Conservation (phyloP, 2,113 vertebrate species). For the Neoarius graeffei region DNA sequence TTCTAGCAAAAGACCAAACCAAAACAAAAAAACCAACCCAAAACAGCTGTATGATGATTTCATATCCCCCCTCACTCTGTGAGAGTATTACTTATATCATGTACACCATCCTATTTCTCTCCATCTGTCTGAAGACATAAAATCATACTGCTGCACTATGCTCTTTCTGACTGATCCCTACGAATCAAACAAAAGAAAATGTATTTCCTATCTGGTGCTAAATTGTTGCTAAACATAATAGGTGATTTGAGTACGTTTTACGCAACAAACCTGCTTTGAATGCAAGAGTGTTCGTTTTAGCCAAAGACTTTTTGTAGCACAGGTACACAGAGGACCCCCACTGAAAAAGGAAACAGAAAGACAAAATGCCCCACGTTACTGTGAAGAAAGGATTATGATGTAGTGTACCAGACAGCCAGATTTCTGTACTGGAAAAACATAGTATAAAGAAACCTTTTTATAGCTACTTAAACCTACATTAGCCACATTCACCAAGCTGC, state of each 20-base stretch:
- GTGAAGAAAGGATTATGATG: not conserved
- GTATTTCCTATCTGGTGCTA: not conserved
- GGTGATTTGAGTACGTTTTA: not conserved
- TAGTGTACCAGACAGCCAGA: not conserved
- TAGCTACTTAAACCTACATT: not conserved
- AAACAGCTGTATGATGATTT: conserved; percentile 26
- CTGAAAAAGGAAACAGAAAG: conserved; percentile 69
- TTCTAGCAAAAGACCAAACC: not conserved
- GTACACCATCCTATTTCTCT: not conserved
- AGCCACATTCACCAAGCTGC: not conserved
- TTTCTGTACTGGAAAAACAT: not conserved
- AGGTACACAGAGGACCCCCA: conserved; percentile 96
- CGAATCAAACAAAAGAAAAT: not conserved
- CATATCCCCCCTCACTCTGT: conserved; percentile 12
- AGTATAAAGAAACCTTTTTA: not conserved
- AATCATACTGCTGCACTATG: not conserved
- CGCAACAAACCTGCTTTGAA: conserved; percentile 91
- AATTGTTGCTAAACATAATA: not conserved
- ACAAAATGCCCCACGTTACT: not conserved
- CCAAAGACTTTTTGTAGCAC: conserved; percentile 98
- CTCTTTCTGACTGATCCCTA: not conserved
- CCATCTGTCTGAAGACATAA: conserved; percentile 16
- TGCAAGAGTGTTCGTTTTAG: conserved; percentile 94
- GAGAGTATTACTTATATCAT: conserved; percentile 27
- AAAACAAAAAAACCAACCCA: not conserved